phyloP scores from a whole-genome alignment of 2,888 invertebrate species.

The Adelphocoris suturalis region DNA sequence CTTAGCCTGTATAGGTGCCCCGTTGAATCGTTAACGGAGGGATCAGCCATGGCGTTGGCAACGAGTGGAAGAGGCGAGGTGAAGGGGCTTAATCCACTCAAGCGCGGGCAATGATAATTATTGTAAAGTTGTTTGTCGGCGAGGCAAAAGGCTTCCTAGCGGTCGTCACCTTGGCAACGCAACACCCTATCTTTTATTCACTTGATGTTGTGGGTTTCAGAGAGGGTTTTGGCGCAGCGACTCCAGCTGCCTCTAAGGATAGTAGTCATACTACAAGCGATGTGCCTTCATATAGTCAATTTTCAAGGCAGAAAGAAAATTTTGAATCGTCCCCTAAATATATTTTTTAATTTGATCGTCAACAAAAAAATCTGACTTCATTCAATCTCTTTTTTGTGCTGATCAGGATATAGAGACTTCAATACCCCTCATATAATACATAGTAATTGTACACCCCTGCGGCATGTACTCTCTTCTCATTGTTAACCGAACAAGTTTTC shows the following conservation, averaged over 20 bases:
- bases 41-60: slow-evolving; percentile 6
- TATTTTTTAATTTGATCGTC: too few species aligned
- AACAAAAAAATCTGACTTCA: too few species aligned
- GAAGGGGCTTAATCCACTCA: slow-evolving; percentile 60
- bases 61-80: not conserved
- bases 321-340: too few species aligned
- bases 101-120: slow-evolving; percentile 62
- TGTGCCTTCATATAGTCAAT: not conserved
- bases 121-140: slow-evolving; percentile 62
- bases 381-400: too few species aligned
- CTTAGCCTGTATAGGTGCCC: slow-evolving; percentile 19
- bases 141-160: slow-evolving; percentile 43
- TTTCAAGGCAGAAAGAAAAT: too few species aligned
- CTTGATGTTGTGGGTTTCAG: slow-evolving; percentile 27
- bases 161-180: slow-evolving; percentile 54
- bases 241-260: not conserved
- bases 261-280: not conserved
- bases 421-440: too few species aligned
- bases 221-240: not conserved
- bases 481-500: too few species aligned
- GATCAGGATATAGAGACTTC: too few species aligned
- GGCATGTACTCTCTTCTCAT: too few species aligned
- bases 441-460: too few species aligned
- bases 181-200: slow-evolving; percentile 62
- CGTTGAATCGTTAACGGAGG: slow-evolving; percentile 25